phyloP scores from a whole-genome alignment of 2,888 invertebrate species.

The Smittia aterrima region DNA sequence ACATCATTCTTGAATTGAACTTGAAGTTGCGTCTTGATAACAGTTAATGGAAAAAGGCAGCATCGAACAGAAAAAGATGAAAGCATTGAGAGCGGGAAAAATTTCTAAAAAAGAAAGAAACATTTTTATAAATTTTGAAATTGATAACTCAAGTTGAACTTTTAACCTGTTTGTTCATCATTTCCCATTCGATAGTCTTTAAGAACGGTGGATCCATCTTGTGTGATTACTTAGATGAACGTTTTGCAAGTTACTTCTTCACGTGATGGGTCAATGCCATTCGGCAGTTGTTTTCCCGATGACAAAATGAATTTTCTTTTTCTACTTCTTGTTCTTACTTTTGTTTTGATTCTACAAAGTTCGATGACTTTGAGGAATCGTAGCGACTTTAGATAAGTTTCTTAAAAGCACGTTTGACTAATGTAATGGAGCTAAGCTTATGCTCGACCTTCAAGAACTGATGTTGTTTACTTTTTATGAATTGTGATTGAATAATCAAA shows the following conservation, averaged over 20 bases:
- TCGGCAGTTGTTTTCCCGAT: neutral
- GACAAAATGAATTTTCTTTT: neutral
- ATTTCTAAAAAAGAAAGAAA: slow-evolving; percentile 57
- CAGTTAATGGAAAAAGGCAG: slow-evolving; percentile 85
- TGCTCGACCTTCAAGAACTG: neutral
- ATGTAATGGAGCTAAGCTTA: neutral
- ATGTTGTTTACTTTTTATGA: slow-evolving; percentile 1
- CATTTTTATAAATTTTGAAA: neutral
- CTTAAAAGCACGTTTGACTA: no score
- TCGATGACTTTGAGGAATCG: neutral
- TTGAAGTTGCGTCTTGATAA: slow-evolving; percentile 93
- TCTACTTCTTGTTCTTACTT: slow-evolving; percentile 7
- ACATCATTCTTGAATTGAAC: slow-evolving; percentile 78
- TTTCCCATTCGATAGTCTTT: slow-evolving; percentile 92
- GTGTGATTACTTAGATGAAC: neutral
- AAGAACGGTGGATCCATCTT: slow-evolving; percentile 49
- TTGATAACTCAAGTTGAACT: neutral
- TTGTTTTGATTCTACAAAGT: neutral
- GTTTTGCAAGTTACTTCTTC: neutral
- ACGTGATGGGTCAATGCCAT: slow-evolving; percentile 24
- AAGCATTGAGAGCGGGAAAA: slow-evolving; percentile 87
- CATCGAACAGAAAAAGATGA: slow-evolving; percentile 64
- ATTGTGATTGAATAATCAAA: neutral
- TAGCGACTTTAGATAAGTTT: no score
- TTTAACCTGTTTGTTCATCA: slow-evolving; percentile 89